These are phyloP conservation scores for Sympetrum striolatum DNA, from an alignment of 2,888 invertebrate genomes.

Conservation along the genomic window DNA sequence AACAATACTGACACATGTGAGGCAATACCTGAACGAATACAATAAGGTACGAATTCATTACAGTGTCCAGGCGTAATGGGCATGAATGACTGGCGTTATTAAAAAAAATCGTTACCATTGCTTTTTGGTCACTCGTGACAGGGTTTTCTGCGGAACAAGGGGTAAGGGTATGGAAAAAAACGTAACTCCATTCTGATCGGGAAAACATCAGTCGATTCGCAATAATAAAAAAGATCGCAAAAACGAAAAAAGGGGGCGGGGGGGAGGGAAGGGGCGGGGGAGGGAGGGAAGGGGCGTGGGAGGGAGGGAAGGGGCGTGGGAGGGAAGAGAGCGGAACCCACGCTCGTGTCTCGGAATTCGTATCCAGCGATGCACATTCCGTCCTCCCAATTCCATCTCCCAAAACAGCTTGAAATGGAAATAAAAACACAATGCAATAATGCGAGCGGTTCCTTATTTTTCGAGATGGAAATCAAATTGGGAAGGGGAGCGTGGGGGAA, in stretches of 20 bases:
- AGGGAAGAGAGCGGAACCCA: background rate
- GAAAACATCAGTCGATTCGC: background rate
- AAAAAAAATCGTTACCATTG: no score
- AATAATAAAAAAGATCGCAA: background rate
- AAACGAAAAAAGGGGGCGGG: background rate
- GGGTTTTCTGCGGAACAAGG: background rate
- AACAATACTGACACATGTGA: no score
- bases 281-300: background rate
- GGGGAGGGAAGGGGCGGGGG: background rate
- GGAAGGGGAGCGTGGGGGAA: background rate
- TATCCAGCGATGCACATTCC: constrained; percentile 21
- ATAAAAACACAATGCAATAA: constrained; percentile 36
- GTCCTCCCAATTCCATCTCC: background rate
- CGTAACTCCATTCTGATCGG: background rate
- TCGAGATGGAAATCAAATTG: background rate
- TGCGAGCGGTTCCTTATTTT: background rate
- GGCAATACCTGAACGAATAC: no score
- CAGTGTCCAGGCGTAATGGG: no score
- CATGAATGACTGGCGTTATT: no score
- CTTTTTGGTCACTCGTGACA: no score
- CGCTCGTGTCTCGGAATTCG: background rate
- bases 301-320: background rate
- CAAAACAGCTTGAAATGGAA: constrained; percentile 14
- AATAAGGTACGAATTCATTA: no score
- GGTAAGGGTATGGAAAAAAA: background rate